phyloP scores from a whole-genome alignment of 2,797 vertebrate species.

The Pogoniulus pusillus region DNA sequence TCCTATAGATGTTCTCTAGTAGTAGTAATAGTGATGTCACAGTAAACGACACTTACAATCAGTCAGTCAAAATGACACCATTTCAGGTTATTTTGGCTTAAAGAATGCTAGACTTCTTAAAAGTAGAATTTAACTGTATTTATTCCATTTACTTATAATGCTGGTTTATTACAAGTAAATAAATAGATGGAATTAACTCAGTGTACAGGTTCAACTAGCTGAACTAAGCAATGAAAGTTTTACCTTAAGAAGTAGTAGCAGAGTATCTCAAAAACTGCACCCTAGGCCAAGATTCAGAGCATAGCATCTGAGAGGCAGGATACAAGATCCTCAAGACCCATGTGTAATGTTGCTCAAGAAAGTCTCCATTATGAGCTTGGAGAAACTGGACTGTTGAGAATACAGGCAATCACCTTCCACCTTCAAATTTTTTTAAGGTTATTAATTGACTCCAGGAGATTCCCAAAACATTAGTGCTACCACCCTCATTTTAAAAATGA shows the following conservation, averaged over 20 bases:
- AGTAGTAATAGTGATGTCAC: background rate
- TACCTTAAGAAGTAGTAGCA: background rate
- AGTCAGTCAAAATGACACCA: background rate
- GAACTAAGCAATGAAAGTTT: background rate
- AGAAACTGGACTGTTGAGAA: background rate
- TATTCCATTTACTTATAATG: background rate
- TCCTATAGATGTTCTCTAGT: background rate
- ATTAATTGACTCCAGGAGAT: background rate
- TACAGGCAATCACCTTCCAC: background rate
- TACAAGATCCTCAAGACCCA: background rate
- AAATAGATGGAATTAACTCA: background rate
- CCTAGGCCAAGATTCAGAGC: background rate
- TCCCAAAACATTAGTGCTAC: background rate
- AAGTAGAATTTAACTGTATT: background rate
- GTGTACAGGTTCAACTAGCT: background rate
- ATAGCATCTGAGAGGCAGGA: background rate
- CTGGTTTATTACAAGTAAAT: background rate
- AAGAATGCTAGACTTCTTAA: rapidly evolving
- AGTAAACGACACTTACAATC: background rate
- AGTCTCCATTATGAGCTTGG: background rate
- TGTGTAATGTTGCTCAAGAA: background rate
- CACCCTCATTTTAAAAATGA: background rate
- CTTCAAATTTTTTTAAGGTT: background rate
- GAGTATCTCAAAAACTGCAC: background rate
- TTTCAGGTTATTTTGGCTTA: background rate